Percentiles rank a stretch among this genome's conserved stretches.
Evolutionary conservation across 2,113 vertebrate species (phyloP).

Genomic region (Chamaetylas fuelleborni): DNA sequence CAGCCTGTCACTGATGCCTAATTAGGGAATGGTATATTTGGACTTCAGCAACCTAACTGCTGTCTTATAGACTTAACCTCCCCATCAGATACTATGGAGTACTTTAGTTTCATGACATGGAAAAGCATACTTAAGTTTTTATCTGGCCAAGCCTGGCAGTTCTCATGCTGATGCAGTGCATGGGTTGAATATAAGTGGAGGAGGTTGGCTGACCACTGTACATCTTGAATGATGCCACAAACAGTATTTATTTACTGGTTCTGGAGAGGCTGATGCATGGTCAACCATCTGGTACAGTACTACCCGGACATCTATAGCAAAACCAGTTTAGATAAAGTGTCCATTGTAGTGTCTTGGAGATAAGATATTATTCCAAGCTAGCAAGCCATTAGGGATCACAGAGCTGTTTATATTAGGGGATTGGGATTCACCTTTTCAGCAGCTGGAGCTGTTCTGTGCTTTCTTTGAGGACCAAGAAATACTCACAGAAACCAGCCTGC

Average conservation of each 20-base stretch:
- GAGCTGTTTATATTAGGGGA: not conserved
- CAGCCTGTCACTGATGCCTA: not conserved
- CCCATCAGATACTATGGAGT: not conserved
- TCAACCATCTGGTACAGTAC: not conserved
- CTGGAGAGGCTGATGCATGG: not conserved
- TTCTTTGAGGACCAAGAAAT: not conserved
- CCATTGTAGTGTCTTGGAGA: not conserved
- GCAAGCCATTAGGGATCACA: not conserved
- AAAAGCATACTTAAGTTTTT: not conserved
- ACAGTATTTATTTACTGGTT: not conserved
- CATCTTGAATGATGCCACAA: not conserved
- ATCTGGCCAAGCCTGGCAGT: not conserved
- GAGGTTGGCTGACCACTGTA: not conserved
- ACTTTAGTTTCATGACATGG: not conserved
- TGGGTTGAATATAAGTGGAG: not conserved
- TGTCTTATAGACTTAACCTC: not conserved
- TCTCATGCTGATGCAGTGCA: not conserved
- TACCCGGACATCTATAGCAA: not conserved
- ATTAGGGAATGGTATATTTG: not conserved
- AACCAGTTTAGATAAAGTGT: not conserved
- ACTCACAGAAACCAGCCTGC: not conserved
- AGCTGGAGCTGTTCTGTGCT: not conserved
- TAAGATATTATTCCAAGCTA: not conserved
- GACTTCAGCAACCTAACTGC: not conserved
- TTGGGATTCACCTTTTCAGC: not conserved